Evolutionary conservation across 2,113 vertebrate species (phyloP).

Genomic region (Dasyurus viverrinus): DNA sequence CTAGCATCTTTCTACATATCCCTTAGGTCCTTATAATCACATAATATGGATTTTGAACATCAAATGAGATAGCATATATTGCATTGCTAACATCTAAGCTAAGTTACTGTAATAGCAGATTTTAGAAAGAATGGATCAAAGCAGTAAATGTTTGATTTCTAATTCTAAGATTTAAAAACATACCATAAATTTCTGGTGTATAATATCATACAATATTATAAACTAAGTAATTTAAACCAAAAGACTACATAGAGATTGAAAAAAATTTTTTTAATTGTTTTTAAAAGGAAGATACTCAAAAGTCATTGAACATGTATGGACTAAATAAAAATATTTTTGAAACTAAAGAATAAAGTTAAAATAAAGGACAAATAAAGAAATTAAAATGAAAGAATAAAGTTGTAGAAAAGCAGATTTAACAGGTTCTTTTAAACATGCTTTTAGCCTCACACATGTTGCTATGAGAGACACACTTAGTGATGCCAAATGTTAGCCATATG

Average conservation of each 20-base stretch:
- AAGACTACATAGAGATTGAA: constrained; percentile 23
- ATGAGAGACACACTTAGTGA: constrained; percentile 67
- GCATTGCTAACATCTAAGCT: neutral
- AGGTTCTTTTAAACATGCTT: constrained; percentile 63
- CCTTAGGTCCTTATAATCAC: neutral
- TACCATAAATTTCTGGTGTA: neutral
- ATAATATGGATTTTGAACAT: neutral
- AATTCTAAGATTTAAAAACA: constrained; percentile 27
- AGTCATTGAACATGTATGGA: neutral
- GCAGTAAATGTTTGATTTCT: neutral
- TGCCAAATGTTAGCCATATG: constrained; percentile 46
- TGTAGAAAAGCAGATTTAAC: constrained; percentile 70
- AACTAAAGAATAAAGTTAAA: constrained; percentile 15
- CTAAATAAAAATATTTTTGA: neutral
- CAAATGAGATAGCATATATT: neutral
- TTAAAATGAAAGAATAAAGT: constrained; percentile 41
- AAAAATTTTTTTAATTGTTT: constrained; percentile 17
- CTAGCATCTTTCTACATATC: neutral
- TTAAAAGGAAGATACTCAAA: constrained; percentile 39
- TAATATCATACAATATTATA: constrained; percentile 37
- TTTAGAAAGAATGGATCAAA: neutral
- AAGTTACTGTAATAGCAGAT: neutral
- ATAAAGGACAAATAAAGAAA: constrained; percentile 59
- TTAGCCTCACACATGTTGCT: constrained; percentile 58
- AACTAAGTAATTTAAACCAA: constrained; percentile 52